Percentiles rank a stretch among this genome's conserved stretches.
These are phyloP conservation scores for Ennomos quercinarius DNA, from an alignment of 2,888 invertebrate genomes.

Conservation along the genomic window DNA sequence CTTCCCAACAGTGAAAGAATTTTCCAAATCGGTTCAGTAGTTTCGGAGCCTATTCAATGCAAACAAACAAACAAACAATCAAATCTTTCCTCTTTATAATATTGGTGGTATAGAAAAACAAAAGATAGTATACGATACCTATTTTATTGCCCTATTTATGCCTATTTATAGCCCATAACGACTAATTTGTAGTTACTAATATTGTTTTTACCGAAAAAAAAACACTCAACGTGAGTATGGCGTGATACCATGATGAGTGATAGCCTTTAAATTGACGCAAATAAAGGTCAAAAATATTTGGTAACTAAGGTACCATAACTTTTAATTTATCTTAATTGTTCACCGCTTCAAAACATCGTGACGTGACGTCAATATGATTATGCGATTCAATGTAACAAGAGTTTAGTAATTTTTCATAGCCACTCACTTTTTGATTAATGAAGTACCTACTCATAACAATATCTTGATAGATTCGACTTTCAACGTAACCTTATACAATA, in stretches of 20 bases:
- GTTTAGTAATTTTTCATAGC: conserved; percentile 19
- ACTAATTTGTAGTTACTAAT: conserved; percentile 8
- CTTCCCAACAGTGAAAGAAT: no score
- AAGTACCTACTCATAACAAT: conserved; percentile 1
- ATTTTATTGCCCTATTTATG: neutral
- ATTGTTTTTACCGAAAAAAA: conserved; percentile 23
- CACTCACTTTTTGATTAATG: conserved; percentile 35
- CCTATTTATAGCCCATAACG: conserved; percentile 14
- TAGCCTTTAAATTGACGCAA: conserved; percentile 65
- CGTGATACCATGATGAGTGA: conserved; percentile 42
- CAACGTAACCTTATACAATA: conserved; percentile 23
- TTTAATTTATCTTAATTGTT: conserved; percentile 42
- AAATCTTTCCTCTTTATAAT: no score
- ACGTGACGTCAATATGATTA: conserved; percentile 35
- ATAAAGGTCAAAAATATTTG: conserved; percentile 56
- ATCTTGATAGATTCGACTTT: conserved; percentile 10
- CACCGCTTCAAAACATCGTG: conserved; percentile 43
- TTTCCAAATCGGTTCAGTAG: no score
- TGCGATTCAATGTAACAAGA: conserved; percentile 32
- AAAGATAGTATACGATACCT: neutral
- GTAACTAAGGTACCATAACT: conserved; percentile 43
- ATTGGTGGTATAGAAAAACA: no score
- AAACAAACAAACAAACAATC: no score
- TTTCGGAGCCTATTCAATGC: no score
- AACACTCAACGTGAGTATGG: conserved; percentile 12